phyloP scores from a whole-genome alignment of 2,888 invertebrate genomes.

The Leptinotarsa juncta region DNA sequence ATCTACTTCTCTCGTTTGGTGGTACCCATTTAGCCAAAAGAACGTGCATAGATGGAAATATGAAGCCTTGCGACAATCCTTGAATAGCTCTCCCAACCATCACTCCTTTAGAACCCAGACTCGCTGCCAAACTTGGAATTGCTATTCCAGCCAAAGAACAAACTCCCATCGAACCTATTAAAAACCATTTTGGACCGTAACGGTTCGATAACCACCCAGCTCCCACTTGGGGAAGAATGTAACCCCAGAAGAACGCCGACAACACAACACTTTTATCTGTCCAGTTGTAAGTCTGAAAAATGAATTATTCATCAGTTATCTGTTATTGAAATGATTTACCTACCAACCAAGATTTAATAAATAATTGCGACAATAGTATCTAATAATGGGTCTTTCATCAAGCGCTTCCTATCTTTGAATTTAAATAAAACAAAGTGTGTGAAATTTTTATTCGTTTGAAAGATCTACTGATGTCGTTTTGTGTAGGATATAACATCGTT shows the following conservation, averaged over 20 bases:
- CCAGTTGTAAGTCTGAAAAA: slow-evolving; percentile 66
- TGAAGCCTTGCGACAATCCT: slow-evolving; percentile 80
- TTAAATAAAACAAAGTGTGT: too few relatives aligned
- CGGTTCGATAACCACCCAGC: slow-evolving; percentile 78
- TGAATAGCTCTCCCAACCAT: slow-evolving; percentile 76
- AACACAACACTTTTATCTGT: slow-evolving; percentile 69
- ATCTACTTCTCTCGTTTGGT: slow-evolving; percentile 74
- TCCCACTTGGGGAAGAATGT: slow-evolving; percentile 78
- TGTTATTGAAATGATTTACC: too few relatives aligned
- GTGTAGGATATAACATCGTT: too few relatives aligned
- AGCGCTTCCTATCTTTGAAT: too few relatives aligned
- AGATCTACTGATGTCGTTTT: too few relatives aligned
- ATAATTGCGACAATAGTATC: too few relatives aligned
- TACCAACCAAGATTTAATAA: too few relatives aligned
- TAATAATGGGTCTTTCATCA: too few relatives aligned
- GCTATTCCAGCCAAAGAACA: slow-evolving; percentile 76
- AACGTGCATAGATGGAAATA: slow-evolving; percentile 79
- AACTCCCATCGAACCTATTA: slow-evolving; percentile 69
- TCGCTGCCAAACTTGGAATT: slow-evolving; percentile 76
- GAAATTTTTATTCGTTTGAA: too few relatives aligned
- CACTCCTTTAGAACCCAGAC: slow-evolving; percentile 73
- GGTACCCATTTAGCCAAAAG: slow-evolving; percentile 84
- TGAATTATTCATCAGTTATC: not conserved
- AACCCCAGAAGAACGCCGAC: slow-evolving; percentile 86
- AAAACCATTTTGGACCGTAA: slow-evolving; percentile 80